Conservation (phyloP, 37 sponge, comb jelly and placozoan genomes). For the Haliclona indistincta region DNA sequence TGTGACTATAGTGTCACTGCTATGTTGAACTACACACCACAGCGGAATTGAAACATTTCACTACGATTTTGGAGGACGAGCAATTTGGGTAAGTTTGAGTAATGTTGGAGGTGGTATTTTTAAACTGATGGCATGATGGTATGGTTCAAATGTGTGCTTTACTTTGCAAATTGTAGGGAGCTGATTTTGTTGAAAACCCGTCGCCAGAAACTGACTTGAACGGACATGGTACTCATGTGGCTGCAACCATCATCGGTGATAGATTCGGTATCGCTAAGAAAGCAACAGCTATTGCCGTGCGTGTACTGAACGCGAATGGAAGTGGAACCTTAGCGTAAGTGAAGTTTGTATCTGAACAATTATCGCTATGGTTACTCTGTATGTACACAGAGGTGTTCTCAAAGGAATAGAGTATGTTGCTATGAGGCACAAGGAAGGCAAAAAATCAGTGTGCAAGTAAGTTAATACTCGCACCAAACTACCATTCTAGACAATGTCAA, state of each 20-base stretch:
- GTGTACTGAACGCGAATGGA: constrained; percentile 58
- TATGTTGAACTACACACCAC: neutral
- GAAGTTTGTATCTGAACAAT: neutral
- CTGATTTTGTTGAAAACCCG: constrained; percentile 41
- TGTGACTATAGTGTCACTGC: too few relatives aligned
- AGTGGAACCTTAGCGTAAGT: constrained; percentile 36
- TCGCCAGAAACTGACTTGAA: constrained; percentile 50
- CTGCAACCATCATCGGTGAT: constrained; percentile 17
- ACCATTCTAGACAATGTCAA: too few relatives aligned
- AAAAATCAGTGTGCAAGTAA: constrained; percentile 51
- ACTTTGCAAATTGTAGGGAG: too few relatives aligned
- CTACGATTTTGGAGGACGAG: constrained; percentile 18
- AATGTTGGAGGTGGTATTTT: neutral
- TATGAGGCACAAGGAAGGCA: neutral
- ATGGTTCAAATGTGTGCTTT: too few relatives aligned
- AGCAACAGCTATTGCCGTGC: constrained; percentile 69
- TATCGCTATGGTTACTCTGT: neutral
- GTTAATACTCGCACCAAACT: neutral
- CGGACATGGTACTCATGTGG: constrained; percentile 81
- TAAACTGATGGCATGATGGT: too few relatives aligned
- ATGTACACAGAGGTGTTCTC: constrained; percentile 45
- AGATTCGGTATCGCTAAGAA: constrained; percentile 59
- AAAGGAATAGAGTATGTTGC: constrained; percentile 49
- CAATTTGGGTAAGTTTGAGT: constrained; percentile 2
- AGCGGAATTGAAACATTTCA: constrained; percentile 13